Evolutionary conservation across 2,113 vertebrate species (phyloP).

Genomic region (Psilopogon haemacephalus): DNA sequence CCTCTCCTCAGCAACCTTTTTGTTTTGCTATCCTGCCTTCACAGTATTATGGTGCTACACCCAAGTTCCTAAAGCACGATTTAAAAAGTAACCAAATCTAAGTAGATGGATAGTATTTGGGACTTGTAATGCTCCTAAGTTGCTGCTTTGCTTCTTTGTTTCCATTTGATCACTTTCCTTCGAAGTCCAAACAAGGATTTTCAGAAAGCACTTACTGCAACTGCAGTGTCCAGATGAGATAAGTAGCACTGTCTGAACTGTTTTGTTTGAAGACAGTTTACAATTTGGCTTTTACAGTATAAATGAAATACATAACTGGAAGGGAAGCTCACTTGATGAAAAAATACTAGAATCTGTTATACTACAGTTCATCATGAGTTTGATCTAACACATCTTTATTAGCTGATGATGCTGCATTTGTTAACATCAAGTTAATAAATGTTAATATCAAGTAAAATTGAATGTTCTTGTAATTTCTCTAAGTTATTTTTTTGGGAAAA

Average conservation of each 20-base stretch:
- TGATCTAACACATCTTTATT: background rate
- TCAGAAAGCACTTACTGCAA: background rate
- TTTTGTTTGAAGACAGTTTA: background rate
- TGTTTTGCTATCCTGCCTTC: background rate
- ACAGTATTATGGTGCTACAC: background rate
- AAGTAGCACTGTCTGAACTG: background rate
- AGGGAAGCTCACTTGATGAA: background rate
- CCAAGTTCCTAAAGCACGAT: background rate
- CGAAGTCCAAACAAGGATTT: background rate
- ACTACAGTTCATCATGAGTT: background rate
- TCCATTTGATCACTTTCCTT: background rate
- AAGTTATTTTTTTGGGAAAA: slow-evolving; percentile 50
- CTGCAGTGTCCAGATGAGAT: background rate
- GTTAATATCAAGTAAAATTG: background rate
- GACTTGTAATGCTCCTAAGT: background rate
- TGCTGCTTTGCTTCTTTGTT: slow-evolving; percentile 23
- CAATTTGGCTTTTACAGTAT: background rate
- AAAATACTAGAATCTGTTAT: background rate
- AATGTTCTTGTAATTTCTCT: slow-evolving; percentile 15
- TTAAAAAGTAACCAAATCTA: background rate
- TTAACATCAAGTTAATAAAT: no score
- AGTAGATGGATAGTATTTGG: background rate
- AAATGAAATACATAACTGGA: background rate
- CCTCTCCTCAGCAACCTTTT: background rate
- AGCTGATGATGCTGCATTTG: background rate